Percentiles rank a stretch among this genome's conserved stretches.
phyloP scores from a whole-genome alignment of 2,113 vertebrate species.

The Centrocercus urophasianus region DNA sequence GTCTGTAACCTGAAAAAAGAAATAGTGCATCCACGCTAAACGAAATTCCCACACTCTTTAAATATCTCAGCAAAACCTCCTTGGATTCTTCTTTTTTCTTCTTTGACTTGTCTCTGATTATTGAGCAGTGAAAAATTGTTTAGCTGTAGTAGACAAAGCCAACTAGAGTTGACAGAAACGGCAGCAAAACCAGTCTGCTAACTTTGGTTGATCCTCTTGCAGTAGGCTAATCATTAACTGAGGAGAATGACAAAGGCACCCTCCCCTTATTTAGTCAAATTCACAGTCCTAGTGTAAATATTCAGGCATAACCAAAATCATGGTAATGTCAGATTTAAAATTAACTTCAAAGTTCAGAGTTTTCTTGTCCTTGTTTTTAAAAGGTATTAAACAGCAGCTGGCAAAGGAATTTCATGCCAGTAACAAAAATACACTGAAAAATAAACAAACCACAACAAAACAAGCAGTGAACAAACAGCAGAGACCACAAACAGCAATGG shows the following conservation, averaged over 20 bases:
- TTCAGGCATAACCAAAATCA: not conserved
- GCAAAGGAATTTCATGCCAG: slow-evolving; percentile 15
- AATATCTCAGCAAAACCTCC: not conserved
- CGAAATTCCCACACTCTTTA: not conserved
- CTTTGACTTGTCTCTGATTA: not conserved
- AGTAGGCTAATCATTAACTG: not conserved
- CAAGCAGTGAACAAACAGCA: not conserved
- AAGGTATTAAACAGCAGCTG: slow-evolving; percentile 19
- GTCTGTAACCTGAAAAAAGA: not conserved
- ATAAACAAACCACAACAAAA: not conserved
- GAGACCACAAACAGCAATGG: not conserved
- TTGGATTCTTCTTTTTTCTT: not conserved
- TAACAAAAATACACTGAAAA: not conserved
- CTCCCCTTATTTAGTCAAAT: not conserved
- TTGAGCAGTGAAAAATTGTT: not conserved
- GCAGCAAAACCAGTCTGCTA: not conserved
- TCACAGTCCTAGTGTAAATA: not conserved
- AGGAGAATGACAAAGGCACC: not conserved
- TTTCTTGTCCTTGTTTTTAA: not conserved
- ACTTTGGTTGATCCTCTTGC: not conserved
- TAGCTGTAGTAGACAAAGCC: not conserved
- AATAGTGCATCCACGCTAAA: not conserved
- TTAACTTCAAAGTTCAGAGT: not conserved
- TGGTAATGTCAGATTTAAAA: not conserved
- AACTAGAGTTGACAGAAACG: not conserved